A percentile compares a stretch with the other conserved stretches of the same genome.
These are phyloP conservation scores for Crocallis elinguaria DNA, from an alignment of 2,888 invertebrate genomes.

Conservation along the genomic window DNA sequence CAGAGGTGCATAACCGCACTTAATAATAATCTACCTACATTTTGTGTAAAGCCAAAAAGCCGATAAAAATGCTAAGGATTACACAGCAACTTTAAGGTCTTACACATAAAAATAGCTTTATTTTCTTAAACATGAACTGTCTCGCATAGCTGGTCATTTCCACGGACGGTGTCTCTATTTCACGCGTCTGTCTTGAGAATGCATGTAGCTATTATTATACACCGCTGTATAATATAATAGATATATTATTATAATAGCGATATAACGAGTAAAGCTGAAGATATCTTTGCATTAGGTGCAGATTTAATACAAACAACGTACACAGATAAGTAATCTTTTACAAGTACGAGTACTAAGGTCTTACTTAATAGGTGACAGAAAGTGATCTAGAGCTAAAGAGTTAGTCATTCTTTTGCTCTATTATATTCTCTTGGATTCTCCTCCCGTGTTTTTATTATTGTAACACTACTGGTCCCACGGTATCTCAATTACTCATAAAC, in stretches of 20 bases:
- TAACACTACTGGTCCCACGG: slow-evolving; percentile 67
- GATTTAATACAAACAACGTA: slow-evolving; percentile 12
- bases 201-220: background rate
- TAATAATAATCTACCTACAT: too few species aligned
- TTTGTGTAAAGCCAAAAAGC: too few species aligned
- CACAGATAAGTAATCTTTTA: slow-evolving; percentile 1
- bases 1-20: background rate
- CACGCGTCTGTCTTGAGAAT: too few species aligned
- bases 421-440: slow-evolving; percentile 25
- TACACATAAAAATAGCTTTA: too few species aligned
- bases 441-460: slow-evolving; percentile 38
- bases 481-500: slow-evolving; percentile 56
- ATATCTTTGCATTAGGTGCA: slow-evolving; percentile 4
- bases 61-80: too few species aligned
- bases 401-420: background rate
- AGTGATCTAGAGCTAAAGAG: slow-evolving; percentile 6
- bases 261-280: slow-evolving; percentile 9
- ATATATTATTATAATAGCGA: slow-evolving; percentile 5
- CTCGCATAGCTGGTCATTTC: too few species aligned
- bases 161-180: too few species aligned
- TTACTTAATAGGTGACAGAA: slow-evolving; percentile 3
- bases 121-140: too few species aligned
- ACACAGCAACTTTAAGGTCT: too few species aligned
- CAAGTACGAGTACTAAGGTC: slow-evolving; percentile 10
- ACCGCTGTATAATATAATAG: background rate